phyloP scores from a whole-genome alignment of 2,797 vertebrate genomes.

The Danio jaintianensis region DNA sequence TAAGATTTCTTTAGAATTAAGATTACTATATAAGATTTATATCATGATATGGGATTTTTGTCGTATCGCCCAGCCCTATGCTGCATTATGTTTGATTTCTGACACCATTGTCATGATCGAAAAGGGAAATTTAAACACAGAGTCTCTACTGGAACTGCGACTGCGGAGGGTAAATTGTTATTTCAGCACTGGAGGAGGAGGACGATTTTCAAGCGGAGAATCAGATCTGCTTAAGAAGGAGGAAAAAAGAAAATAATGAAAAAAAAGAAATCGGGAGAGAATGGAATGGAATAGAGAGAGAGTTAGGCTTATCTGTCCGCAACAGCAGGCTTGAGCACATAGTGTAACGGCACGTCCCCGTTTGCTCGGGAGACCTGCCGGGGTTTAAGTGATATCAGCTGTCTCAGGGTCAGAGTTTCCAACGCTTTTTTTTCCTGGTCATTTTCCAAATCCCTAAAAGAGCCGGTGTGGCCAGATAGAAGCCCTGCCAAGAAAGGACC shows the following conservation, averaged over 20 bases:
- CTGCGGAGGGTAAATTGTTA: conserved; percentile 58
- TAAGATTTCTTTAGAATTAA: too few species aligned
- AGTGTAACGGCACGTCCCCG: conserved; percentile 47
- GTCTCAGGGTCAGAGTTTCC: conserved; percentile 62
- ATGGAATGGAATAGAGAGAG: conserved; percentile 25
- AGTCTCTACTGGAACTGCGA: conserved; percentile 4
- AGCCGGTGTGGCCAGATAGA: conserved; percentile 60
- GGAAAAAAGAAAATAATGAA: conserved; percentile 38
- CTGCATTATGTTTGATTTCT: conserved; percentile 49
- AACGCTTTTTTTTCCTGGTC: conserved; percentile 56
- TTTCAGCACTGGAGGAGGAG: conserved; percentile 52
- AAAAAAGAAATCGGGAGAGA: conserved; percentile 31
- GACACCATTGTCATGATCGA: conserved; percentile 20
- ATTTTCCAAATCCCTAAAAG: conserved; percentile 70
- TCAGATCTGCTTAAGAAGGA: conserved; percentile 55
- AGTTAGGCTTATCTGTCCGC: conserved; percentile 63
- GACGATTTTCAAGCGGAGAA: conserved; percentile 56
- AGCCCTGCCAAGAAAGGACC: conserved; percentile 46
- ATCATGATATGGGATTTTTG: too few species aligned
- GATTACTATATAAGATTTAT: too few species aligned
- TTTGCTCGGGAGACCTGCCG: conserved; percentile 59
- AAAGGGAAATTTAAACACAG: conserved; percentile 58
- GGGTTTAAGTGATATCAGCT: conserved; percentile 65
- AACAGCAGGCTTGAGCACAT: conserved; percentile 59
- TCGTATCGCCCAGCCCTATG: not conserved